Conservation (phyloP, 2,888 invertebrate species). For the Pseudeuparius sepicola region DNA sequence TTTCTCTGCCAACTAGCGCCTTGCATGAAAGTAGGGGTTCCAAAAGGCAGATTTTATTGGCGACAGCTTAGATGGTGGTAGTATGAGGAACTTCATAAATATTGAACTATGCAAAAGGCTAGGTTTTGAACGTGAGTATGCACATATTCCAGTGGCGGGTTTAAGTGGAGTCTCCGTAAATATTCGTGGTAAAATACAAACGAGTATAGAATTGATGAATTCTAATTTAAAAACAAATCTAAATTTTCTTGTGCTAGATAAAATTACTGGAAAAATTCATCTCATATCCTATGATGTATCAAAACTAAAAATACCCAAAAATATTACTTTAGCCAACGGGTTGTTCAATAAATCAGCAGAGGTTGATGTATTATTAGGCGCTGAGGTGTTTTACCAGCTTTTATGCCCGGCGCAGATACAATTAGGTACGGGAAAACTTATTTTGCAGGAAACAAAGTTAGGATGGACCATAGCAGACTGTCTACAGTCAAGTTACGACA, state of each 20-base stretch:
- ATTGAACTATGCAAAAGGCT: too few species aligned
- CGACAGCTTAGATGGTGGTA: too few species aligned
- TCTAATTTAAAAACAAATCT: neutral
- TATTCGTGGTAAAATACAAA: neutral
- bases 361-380: constrained; percentile 4
- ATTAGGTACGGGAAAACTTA: neutral
- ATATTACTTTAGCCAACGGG: constrained; percentile 7
- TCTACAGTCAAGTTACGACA: neutral
- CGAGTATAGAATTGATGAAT: constrained; percentile 2
- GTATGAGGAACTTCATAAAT: too few species aligned
- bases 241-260: constrained; percentile 5
- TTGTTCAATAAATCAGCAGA: neutral
- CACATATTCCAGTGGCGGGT: neutral
- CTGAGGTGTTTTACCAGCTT: too few species aligned
- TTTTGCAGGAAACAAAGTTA: constrained; percentile 9
- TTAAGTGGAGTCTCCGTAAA: too few species aligned
- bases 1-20: too few species aligned
- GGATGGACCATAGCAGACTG: constrained; percentile 6
- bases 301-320: constrained; percentile 1
- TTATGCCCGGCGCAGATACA: neutral
- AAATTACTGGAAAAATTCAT: constrained; percentile 5
- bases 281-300: neutral
- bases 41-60: too few species aligned
- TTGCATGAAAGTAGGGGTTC: too few species aligned
- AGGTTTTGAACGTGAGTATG: neutral